phyloP scores from a whole-genome alignment of 2,113 vertebrate species.

The Chiloscyllium plagiosum region DNA sequence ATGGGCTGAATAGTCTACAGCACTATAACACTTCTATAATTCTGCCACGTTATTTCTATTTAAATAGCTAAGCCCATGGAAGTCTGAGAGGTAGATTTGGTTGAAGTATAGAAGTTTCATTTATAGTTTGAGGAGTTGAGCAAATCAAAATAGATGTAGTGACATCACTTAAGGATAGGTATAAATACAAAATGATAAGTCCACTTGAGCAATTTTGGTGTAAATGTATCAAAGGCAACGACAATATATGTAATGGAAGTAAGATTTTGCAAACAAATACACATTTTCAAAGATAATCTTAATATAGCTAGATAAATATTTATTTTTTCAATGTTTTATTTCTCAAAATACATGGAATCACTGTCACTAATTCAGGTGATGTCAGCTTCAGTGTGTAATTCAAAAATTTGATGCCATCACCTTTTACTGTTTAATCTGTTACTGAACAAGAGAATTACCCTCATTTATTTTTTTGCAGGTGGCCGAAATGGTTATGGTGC shows the following conservation, averaged over 20 bases:
- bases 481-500: slow-evolving; percentile 98
- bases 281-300: background rate
- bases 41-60: background rate
- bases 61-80: background rate
- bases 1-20: no score
- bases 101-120: background rate
- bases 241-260: background rate
- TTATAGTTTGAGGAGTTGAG: background rate
- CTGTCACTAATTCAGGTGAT: background rate
- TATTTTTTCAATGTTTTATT: background rate
- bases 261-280: background rate
- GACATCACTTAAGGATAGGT: background rate
- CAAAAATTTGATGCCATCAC: background rate
- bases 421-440: background rate
- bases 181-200: background rate
- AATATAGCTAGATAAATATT: background rate
- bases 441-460: background rate
- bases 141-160: background rate
- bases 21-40: no score
- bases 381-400: background rate
- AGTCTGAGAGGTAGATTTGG: background rate
- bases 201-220: background rate
- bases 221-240: background rate
- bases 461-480: slow-evolving; percentile 55
- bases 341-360: background rate